phyloP scores from a whole-genome alignment of 1,140 invertebrate genomes.

The Brachystomella parvula region DNA sequence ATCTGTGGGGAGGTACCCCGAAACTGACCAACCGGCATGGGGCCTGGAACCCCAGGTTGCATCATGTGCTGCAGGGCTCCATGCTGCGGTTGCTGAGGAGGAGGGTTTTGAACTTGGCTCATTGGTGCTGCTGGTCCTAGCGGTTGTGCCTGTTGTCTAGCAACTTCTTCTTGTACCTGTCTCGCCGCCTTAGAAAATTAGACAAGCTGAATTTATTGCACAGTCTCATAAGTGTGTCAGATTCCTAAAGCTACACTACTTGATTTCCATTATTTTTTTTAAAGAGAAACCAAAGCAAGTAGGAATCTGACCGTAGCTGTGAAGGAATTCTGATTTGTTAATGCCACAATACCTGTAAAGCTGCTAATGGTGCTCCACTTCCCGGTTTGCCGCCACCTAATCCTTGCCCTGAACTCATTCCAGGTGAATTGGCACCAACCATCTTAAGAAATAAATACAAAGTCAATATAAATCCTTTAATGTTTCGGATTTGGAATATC shows the following conservation, averaged over 20 bases:
- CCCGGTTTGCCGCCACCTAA: slow-evolving; percentile 35
- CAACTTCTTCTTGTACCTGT: slow-evolving; percentile 38
- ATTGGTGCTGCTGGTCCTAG: slow-evolving; percentile 16
- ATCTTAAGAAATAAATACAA: not conserved
- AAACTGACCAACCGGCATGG: slow-evolving; percentile 20
- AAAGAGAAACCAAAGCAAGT: not conserved
- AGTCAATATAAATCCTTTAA: not conserved
- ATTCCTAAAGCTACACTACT: too few species aligned
- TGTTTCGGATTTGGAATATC: not conserved
- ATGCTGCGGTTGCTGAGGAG: slow-evolving; percentile 11
- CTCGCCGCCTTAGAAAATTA: slow-evolving; percentile 29
- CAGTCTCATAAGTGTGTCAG: too few species aligned
- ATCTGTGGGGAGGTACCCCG: slow-evolving; percentile 31
- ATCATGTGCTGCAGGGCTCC: slow-evolving; percentile 17
- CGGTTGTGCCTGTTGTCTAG: slow-evolving; percentile 34
- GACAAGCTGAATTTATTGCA: too few species aligned
- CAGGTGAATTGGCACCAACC: not conserved
- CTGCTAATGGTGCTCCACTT: slow-evolving; percentile 35
- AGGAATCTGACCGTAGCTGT: too few species aligned
- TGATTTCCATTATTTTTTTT: slow-evolving; percentile 1
- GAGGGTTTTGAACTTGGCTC: slow-evolving; percentile 13
- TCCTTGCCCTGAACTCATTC: not conserved
- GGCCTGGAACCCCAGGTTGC: slow-evolving; percentile 15
- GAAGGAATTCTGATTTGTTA: too few species aligned
- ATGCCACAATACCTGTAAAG: slow-evolving; percentile 34